These are phyloP conservation scores for Calephelis nemesis DNA, from an alignment of 1,140 invertebrate genomes.

Conservation along the genomic window DNA sequence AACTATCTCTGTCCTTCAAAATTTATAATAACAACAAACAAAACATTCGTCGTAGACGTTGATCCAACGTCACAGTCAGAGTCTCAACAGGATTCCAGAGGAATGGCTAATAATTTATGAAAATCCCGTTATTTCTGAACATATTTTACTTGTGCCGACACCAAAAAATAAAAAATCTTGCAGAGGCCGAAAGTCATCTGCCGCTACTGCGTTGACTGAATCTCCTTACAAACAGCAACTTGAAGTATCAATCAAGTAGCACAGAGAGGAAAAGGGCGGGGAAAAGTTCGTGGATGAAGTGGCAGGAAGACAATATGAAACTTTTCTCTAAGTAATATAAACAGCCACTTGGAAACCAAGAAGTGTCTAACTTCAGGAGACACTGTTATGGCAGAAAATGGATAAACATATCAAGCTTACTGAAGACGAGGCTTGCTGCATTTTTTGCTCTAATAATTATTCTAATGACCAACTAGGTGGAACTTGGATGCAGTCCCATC, in stretches of 20 bases:
- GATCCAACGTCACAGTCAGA: too few species aligned
- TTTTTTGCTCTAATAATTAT: conserved; percentile 21
- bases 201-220: conserved; percentile 10
- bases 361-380: conserved; percentile 5
- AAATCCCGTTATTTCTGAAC: too few species aligned
- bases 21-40: too few species aligned
- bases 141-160: too few species aligned
- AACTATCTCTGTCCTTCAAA: conserved; percentile 36
- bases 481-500: conserved; percentile 18
- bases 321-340: conserved; percentile 6
- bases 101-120: too few species aligned
- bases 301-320: not conserved
- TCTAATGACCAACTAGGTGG: conserved; percentile 10
- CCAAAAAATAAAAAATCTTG: too few species aligned
- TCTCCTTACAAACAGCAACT: conserved; percentile 20
- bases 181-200: not conserved
- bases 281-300: conserved; percentile 14
- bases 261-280: conserved; percentile 7
- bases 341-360: not conserved
- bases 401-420: not conserved
- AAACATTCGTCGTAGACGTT: too few species aligned
- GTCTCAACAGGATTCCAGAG: too few species aligned
- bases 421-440: not conserved
- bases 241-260: conserved; percentile 18
- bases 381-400: conserved; percentile 15